Evolutionary conservation across 1,140 invertebrate genomes (phyloP).

Genomic region (Megalopta genalis): DNA sequence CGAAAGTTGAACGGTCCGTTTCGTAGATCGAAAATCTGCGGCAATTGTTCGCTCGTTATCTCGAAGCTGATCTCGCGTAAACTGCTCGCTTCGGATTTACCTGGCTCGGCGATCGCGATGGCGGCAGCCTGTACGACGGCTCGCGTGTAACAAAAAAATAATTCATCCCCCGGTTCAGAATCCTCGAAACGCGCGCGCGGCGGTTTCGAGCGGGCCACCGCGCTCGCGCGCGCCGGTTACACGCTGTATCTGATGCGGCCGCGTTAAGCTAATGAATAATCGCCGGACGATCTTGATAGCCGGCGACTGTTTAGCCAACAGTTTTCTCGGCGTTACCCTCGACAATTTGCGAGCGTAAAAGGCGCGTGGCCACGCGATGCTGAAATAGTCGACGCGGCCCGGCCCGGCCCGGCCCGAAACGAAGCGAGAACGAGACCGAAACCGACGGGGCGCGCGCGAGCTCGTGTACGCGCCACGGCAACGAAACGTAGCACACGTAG

Average conservation of each 20-base stretch:
- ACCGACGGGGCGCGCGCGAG: too few species aligned
- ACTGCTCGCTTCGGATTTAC: not conserved
- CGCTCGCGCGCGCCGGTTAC: not conserved
- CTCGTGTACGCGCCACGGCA: not conserved
- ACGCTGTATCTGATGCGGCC: constrained; percentile 40
- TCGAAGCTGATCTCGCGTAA: too few species aligned
- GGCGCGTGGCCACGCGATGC: constrained; percentile 19
- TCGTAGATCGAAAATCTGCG: too few species aligned
- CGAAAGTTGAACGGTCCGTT: too few species aligned
- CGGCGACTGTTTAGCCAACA: constrained; percentile 76
- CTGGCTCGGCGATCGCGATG: not conserved
- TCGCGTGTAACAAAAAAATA: constrained; percentile 13
- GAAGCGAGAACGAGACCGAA: not conserved
- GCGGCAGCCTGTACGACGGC: too few species aligned
- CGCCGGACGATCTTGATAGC: constrained; percentile 69
- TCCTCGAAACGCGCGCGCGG: constrained; percentile 16
- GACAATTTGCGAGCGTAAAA: constrained; percentile 36
- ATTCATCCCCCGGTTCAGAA: constrained; percentile 10
- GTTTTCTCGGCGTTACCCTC: constrained; percentile 62
- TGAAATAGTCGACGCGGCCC: not conserved
- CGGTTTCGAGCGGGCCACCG: not conserved
- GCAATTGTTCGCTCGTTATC: too few species aligned
- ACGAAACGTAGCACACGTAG: constrained; percentile 16
- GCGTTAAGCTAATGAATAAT: constrained; percentile 72
- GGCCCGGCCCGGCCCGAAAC: constrained; percentile 10